Evolutionary conservation across 2,888 invertebrate species (phyloP), one percentile per base, ranked within the genome.

Genomic region (Abscondita cerata): DNA sequence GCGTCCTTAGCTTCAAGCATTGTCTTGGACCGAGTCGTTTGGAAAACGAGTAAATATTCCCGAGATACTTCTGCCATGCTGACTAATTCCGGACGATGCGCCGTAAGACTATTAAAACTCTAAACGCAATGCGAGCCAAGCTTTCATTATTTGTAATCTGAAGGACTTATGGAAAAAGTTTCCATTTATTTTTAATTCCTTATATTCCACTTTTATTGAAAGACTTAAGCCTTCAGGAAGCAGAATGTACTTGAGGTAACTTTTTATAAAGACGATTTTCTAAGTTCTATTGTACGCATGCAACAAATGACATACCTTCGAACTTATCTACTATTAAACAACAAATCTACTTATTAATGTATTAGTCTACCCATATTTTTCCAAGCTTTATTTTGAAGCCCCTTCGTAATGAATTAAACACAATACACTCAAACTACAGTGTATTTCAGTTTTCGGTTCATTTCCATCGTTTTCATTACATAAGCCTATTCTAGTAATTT

Each of bases 171-270:
- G 78, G 78, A 80, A 80, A 80, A 80, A 80, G 79, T 80, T 80
- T 80, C 80, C 80, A 81, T 80, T 80, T 81, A 80, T 80, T 80
- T 80, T 80, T 80, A 81, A 80, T 80, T 80, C 79, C 79, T 76
- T 78, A 77, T 78, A 78, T 78, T 79, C 79, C 78, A 79, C 78
- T 77, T 80, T 80, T 80, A 80, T 80, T 79, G 80, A 79, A 79
- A 78, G 75, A 71, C 75, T 53, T 61, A 59, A 62, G 66, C 62
- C 61, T 65, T 62, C 59, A 63, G 57, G 57, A 54, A 55, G 51
- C 62, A 51, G 48, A 51, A 59, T 50, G 54, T 59, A 62, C 51
- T 59, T 58, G 58, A 62, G 62, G 58, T 62, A 62, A 62, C 62
- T 62, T 62, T 44, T 57, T 58, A 36, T 36, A 52, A 58, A 59